A percentile compares a stretch with the other conserved stretches of the same genome.
Conservation (phyloP, 23 tunicate genomes). For the Clavelina lepadiformis region DNA sequence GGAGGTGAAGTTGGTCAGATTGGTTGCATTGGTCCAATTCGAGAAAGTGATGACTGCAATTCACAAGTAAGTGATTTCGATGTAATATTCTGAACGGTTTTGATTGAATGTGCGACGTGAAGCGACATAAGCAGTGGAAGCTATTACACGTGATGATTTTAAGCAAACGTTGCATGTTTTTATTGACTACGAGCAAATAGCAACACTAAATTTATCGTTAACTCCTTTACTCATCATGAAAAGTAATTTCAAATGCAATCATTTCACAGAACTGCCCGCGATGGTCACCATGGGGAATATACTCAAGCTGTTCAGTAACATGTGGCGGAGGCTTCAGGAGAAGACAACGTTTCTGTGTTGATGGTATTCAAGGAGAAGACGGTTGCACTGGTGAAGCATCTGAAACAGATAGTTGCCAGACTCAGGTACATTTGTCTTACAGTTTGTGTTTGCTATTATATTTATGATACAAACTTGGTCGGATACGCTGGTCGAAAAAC, state of each 20-base stretch:
- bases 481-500: background rate
- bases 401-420: conserved; percentile 32
- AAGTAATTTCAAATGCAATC: background rate
- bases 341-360: conserved; percentile 23
- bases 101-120: background rate
- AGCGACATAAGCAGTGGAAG: background rate
- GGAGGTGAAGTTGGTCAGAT: conserved; percentile 46
- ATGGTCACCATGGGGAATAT: conserved; percentile 32
- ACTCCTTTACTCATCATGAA: background rate
- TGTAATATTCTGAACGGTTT: too few species aligned
- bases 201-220: background rate
- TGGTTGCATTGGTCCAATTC: conserved; percentile 21
- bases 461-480: too few species aligned
- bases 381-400: conserved; percentile 45
- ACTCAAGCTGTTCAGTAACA: conserved; percentile 16
- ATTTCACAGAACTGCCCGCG: conserved; percentile 10
- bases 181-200: background rate
- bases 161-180: background rate
- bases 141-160: background rate
- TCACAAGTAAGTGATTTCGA: conserved; percentile 11
- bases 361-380: conserved; percentile 38
- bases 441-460: background rate
- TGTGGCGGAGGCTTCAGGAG: conserved; percentile 41
- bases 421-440: conserved; percentile 18
- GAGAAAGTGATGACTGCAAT: conserved; percentile 14